Evolutionary conservation across 2,113 vertebrate genomes (phyloP), one percentile per base, ranked within the genome.

Genomic region (Hippocampus mohnikei): DNA sequence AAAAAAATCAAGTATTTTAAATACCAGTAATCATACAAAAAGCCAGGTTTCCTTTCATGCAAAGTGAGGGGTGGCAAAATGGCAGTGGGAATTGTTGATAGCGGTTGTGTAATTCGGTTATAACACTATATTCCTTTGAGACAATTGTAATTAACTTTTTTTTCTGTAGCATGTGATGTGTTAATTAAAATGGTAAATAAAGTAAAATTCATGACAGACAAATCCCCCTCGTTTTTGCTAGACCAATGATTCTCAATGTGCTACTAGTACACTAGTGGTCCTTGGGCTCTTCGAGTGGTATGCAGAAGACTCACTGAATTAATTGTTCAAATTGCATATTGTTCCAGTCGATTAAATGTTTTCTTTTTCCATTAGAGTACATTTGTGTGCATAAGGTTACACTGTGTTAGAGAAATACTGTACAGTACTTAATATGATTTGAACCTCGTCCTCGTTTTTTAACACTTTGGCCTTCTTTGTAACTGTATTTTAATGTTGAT

Each of bases 131-230:
- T 91, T 90, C 93, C 95, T 96, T 95, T 91, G 94, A 94, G 92
- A 87, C 79, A 73, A 85, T 92, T 94, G 67, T 90, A 88, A 91
- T 88, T 83, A 88, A 91, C 89, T 90, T 87, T 89, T 92, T 91
- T 94, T 94, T 95, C 94, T 91, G 93, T 96, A 97, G 95, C 94
- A 95, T 96, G 95, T 96, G 94, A 94, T 94, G 93, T 96, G 94
- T 95, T 95, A 88, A 88, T 37, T 94, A 94, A 89, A 92, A 94
- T 96, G 94, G 93, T 94, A 95, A 98, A 96, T 96, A 96, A 98
- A 96, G 82, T 88, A 70, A 78, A 85, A 79, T 74, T 73, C 74
- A 88, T 84, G 83, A 87, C 68, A 82, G 81, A 76, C 69, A 80
- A 20, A 20, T 50, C 10, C 33, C 27, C 27, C 29, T 60, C 15